Percentiles rank a stretch among this genome's conserved stretches.
phyloP scores from a whole-genome alignment of 30 jellyfish, hydroid and myxozoan genomes.

The Aurelia coerulea region DNA sequence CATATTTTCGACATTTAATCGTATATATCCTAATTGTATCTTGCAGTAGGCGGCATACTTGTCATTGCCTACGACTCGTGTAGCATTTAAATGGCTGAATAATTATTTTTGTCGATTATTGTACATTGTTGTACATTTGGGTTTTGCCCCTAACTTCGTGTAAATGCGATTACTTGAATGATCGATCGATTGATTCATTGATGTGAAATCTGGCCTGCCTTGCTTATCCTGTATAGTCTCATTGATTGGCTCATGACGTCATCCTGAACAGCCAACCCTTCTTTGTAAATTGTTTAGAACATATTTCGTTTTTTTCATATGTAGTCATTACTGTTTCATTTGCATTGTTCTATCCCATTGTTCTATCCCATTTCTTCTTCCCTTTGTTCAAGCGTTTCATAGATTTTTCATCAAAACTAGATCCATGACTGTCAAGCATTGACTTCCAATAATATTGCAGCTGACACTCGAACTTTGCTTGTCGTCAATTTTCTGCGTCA shows the following conservation, averaged over 20 bases:
- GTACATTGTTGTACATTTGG: constrained; percentile 83
- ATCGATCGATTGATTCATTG: neutral
- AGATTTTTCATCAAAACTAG: too few species aligned
- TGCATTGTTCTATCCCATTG: too few species aligned
- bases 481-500: too few species aligned
- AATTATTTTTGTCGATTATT: constrained; percentile 68
- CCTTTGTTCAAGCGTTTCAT: too few species aligned
- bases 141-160: constrained; percentile 58
- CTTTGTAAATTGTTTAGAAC: constrained; percentile 38
- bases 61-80: constrained; percentile 6
- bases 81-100: constrained; percentile 41
- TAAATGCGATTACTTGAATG: too few species aligned
- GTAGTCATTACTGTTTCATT: too few species aligned
- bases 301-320: too few species aligned
- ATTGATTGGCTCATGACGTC: constrained; percentile 57
- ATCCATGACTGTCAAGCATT: too few species aligned
- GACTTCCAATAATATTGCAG: too few species aligned
- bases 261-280: constrained; percentile 28
- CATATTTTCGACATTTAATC: constrained; percentile 60
- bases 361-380: too few species aligned
- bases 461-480: too few species aligned
- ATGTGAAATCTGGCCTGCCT: constrained; percentile 75
- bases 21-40: constrained; percentile 4
- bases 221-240: constrained; percentile 42
- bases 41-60: neutral